Percentiles rank a stretch among this genome's conserved stretches.
Conservation (phyloP, 30 jellyfish, hydroid and myxozoan species). For the Turritopsis dohrnii region DNA sequence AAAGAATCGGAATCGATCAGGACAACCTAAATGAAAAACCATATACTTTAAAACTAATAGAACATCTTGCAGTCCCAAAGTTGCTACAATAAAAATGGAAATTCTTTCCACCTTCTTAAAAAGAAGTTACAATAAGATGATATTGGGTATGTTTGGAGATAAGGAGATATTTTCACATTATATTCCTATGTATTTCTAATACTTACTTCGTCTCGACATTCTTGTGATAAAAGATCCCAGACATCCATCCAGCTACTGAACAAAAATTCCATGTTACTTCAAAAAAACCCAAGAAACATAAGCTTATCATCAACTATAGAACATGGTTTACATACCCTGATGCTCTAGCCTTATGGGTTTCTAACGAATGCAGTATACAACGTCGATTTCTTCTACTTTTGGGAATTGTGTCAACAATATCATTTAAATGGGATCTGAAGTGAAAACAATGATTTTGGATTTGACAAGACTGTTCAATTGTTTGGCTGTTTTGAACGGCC, state of each 20-base stretch:
- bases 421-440: constrained; percentile 79
- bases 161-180: neutral
- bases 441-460: too few species aligned
- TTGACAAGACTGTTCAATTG: too few species aligned
- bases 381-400: constrained; percentile 92
- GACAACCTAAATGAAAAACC: constrained; percentile 62
- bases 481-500: too few species aligned
- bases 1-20: constrained; percentile 84
- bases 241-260: constrained; percentile 94
- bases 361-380: constrained; percentile 86
- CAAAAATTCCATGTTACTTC: constrained; percentile 4
- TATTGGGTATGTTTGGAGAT: neutral
- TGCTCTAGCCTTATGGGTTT: constrained; percentile 92
- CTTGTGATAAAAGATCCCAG: constrained; percentile 97
- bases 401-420: constrained; percentile 92
- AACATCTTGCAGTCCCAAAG: too few species aligned
- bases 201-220: constrained; percentile 93
- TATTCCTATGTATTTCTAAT: neutral
- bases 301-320: neutral
- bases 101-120: too few species aligned
- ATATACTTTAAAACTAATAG: too few species aligned
- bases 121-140: too few species aligned
- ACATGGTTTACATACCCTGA: constrained; percentile 57
- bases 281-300: neutral
- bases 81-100: too few species aligned